Evolutionary conservation across 2,797 vertebrate genomes (phyloP).

Genomic region (Hybognathus amarus): DNA sequence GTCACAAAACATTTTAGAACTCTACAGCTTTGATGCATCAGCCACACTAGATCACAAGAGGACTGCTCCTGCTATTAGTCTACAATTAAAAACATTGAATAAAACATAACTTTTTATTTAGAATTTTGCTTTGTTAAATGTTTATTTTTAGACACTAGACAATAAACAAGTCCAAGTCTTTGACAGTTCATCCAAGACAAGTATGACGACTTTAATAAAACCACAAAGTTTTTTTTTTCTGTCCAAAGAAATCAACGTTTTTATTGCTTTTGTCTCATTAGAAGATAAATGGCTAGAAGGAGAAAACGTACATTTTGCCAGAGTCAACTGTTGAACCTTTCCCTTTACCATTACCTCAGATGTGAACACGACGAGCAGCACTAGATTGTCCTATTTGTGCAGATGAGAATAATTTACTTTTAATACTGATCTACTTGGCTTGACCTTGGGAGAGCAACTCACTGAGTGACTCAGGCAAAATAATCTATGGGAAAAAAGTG

Average conservation of each 20-base stretch:
- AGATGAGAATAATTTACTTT: conserved; percentile 67
- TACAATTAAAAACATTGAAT: background rate
- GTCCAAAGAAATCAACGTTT: conserved; percentile 41
- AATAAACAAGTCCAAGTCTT: conserved; percentile 13
- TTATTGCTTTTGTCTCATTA: conserved; percentile 46
- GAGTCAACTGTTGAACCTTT: conserved; percentile 41
- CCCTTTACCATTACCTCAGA: conserved; percentile 56
- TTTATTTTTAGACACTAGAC: conserved; percentile 14
- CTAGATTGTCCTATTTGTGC: conserved; percentile 62
- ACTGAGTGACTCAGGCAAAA: conserved; percentile 53
- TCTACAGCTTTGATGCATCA: background rate
- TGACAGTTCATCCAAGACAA: conserved; percentile 35
- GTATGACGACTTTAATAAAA: conserved; percentile 39
- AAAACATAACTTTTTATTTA: background rate
- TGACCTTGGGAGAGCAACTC: conserved; percentile 58
- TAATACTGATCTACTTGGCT: conserved; percentile 62
- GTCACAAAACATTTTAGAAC: background rate
- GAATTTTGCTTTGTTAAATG: background rate
- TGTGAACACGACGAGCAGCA: conserved; percentile 51
- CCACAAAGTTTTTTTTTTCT: conserved; percentile 36
- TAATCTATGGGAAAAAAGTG: conserved; percentile 46
- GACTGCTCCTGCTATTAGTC: background rate
- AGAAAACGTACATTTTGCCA: conserved; percentile 33
- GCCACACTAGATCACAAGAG: background rate
- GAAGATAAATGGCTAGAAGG: conserved; percentile 3